Base-by-base conservation (phyloP, 2,797 vertebrate genomes). In the Oreochromis mossambicus region DNA sequence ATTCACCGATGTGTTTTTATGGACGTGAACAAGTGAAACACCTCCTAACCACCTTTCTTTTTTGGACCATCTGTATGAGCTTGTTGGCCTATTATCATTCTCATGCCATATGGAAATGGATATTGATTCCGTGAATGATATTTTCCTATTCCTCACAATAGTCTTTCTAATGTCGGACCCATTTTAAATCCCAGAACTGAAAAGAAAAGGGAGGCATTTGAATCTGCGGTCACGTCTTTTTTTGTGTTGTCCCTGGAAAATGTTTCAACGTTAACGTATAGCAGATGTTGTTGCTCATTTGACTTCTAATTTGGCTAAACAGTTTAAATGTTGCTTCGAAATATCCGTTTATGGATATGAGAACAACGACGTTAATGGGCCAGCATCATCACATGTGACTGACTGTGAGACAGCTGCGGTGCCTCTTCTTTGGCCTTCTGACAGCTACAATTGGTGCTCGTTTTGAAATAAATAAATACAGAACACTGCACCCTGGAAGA, bases 281-380 rank as follows among this genome's bases (percentile, higher is more conserved):
- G 94, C 92, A 96, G 95, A 97, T 96, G 96, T 95, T 94, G 95
- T 96, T 97, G 96, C 96, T 97, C 95, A 98, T 98, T 98, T 98
- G 97, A 98, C 97, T 98, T 91, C 97, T 96, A 84, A 98, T 98
- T 98, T 98, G 98, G 96, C 96, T 98, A 97, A 86, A 87, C 89
- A 88, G 93, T 95, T 95, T 94, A 95, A 94, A 94, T 89, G 87
- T 68, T 87, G 83, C 88, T 92, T 79, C 50, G 70, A 94, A 94
- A 95, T 90, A 92, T 94, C 93, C 95, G 93, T 96, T 95, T 95
- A 95, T 89, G 94, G 94, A 96, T 93, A 93, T 94, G 89, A 91
- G 89, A 87, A 84, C 90, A 92, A 92, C 58, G 79, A 89, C 91
- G 86, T 79, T 63, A 61, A 90, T 92, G 75, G 87, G 88, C 79